Conservation (phyloP, 2,888 invertebrate genomes). For the Cheilosia grossa region DNA sequence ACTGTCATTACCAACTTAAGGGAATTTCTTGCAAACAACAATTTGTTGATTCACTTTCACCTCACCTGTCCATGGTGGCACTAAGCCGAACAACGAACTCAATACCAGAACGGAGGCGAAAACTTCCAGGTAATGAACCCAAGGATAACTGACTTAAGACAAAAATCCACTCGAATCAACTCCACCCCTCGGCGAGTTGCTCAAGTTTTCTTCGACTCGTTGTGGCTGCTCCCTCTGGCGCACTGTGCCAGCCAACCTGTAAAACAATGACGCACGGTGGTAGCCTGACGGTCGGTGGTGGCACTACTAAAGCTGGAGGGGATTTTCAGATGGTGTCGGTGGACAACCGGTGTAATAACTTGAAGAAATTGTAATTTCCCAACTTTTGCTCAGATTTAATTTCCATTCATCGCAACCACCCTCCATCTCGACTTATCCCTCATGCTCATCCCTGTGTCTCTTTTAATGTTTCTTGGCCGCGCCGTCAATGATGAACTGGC, state of each 20-base stretch:
- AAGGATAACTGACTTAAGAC: conserved; percentile 74
- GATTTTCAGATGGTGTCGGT: conserved; percentile 67
- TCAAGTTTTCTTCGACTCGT: conserved; percentile 29
- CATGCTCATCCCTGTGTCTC: conserved; percentile 37
- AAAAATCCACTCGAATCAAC: conserved; percentile 69
- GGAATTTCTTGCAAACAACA: conserved; percentile 65
- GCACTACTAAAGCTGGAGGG: conserved; percentile 36
- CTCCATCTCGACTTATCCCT: conserved; percentile 34
- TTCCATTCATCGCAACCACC: conserved; percentile 56
- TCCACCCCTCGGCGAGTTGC: conserved; percentile 40
- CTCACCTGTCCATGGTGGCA: conserved; percentile 1
- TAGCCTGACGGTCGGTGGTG: conserved; percentile 41
- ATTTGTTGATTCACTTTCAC: conserved; percentile 72
- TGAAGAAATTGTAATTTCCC: conserved; percentile 74
- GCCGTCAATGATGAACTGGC: conserved; percentile 65
- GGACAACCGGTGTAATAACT: conserved; percentile 73
- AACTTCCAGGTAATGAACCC: conserved; percentile 74
- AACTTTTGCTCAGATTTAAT: conserved; percentile 74
- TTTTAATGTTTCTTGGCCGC: conserved; percentile 67
- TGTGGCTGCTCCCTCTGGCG: neutral
- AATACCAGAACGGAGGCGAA: conserved; percentile 34
- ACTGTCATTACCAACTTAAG: conserved; percentile 67
- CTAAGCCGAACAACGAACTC: conserved; percentile 50
- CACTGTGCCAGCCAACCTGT: conserved; percentile 36
- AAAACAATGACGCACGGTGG: conserved; percentile 53